Percentiles rank a stretch among this genome's conserved stretches.
Evolutionary conservation across 1,140 invertebrate species (phyloP).

Genomic region (Nephila pilipes): DNA sequence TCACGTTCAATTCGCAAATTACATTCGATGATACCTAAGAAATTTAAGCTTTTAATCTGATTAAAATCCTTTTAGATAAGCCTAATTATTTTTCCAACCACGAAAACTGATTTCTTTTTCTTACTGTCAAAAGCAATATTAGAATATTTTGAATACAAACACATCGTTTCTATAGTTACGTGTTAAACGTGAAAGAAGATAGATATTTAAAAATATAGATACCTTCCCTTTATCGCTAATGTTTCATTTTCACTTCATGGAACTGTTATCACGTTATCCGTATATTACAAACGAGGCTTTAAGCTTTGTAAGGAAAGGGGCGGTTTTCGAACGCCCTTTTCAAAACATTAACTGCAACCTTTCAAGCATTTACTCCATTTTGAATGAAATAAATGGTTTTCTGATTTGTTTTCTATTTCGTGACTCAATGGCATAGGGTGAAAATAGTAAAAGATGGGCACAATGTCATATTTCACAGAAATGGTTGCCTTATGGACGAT

Average conservation of each 20-base stretch:
- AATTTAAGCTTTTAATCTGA: too few species aligned
- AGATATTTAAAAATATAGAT: neutral
- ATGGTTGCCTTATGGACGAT: too few species aligned
- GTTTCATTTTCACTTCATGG: neutral
- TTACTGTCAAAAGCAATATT: neutral
- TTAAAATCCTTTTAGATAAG: too few species aligned
- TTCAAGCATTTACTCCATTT: too few species aligned
- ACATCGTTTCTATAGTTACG: neutral
- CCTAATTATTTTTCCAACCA: too few species aligned
- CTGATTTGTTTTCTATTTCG: too few species aligned
- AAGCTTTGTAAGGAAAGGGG: too few species aligned
- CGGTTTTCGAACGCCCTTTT: too few species aligned
- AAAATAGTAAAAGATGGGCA: neutral
- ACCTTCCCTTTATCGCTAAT: neutral
- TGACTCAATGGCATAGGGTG: neutral
- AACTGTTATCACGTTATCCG: neutral
- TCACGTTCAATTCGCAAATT: too few species aligned
- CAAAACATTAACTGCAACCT: too few species aligned
- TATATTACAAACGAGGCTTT: neutral
- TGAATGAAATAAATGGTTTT: too few species aligned
- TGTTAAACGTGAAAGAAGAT: neutral
- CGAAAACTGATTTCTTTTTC: neutral
- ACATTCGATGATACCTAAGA: too few species aligned
- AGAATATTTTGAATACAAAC: neutral
- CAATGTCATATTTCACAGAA: neutral